Base-by-base conservation (phyloP, 2,888 invertebrate species). In the Sinopyrophorus schimmeli region DNA sequence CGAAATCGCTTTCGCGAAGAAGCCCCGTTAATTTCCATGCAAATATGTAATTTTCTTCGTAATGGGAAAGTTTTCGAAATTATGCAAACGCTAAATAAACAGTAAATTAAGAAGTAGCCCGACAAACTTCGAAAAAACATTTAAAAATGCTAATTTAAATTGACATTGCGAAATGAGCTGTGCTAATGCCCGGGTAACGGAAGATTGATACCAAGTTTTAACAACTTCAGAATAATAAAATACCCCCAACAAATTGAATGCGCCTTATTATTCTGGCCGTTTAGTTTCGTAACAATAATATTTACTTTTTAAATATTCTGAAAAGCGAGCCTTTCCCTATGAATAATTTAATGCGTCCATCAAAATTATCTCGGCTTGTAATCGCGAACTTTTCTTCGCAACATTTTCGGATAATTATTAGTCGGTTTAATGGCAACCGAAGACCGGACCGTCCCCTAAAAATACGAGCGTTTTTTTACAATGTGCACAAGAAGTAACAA, bases 111-210 rank as follows among this genome's bases (percentile, higher is more conserved):
- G 55, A 49, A 52, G 52, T 48, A 56, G 40, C 51, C 56, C 40
- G 46, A 38, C 27, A 55, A 65, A 66, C 58, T 63, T 63, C 55
- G 46, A 57, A 57, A 62, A 64, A 63, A 64, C 64, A 63, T 64
- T 63, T 61, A 63, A 62, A 61, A 65, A 64, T 66, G 60, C 53
- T 62, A 65, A 66, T 66, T 65, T 62, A 64, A 66, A 66, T 66
- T 62, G 64, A 65, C 62, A 60, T 59, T 58, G 61, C 51, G 53
- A 61, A 64, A 65, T 63, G 63, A 65, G 63, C 58, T 58, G 58
- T 48, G 54, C 56, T 56, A 58, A 48, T 53, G 28, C 54, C n/a
- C 56, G 55, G 53, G 58, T 60, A 54, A 59, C 48, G 59, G 47
- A 61, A 64, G 59, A 63, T 60, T 54, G 57, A 59, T 55, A 55